Base-by-base conservation (phyloP, 2,888 invertebrate species). In the Trichopria drosophilae region DNA sequence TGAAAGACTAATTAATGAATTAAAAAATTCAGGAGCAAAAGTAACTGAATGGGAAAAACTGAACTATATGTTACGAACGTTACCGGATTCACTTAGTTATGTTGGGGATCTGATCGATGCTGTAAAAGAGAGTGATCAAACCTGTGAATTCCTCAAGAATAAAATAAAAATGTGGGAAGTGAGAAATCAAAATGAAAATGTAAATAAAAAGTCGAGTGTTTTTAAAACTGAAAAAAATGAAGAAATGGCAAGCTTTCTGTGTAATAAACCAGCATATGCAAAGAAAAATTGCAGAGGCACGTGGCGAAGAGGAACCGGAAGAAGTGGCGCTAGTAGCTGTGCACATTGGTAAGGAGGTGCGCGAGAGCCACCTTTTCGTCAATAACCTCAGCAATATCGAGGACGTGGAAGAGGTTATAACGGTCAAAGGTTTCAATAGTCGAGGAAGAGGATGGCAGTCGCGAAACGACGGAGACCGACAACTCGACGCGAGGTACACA, bases 61-160 rank as follows among this genome's bases (percentile, higher is more conserved):
- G 16, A 59, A 54, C 35, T 64, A 65, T 34, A 59, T 64, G 60
- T 31, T 66, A 6, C 58, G 48, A 20, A 49, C 57, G 22, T 42
- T 64, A 19, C 63, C 66, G 22, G 50, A 44, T 28, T 56, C 53
- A 22, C 58, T 57, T 4, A 60, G 59, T 49, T 51, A 63, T 47
- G 52, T 64, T 41, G 63, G 60, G 16, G 64, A 64, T 49, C 44
- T 58, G 12, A 43, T 63, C 20, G 59, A 64, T 42, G 54, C 51
- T 2, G 12, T 65, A 9, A 49, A 48, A 39, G 58, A 53, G 26
- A 26, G 48, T 7, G 58, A 63, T 34, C 51, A 55, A 51, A 36
- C 20, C 15, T 51, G 54, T 10, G 63, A 61, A 6, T 63, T 57
- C 52, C 36, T 65, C 12, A 31, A 12, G 6, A 31, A 36, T 41